Percentiles rank a stretch among this genome's conserved stretches.
Conservation (phyloP, 2,888 invertebrate species). For the Latrodectus hesperus region DNA sequence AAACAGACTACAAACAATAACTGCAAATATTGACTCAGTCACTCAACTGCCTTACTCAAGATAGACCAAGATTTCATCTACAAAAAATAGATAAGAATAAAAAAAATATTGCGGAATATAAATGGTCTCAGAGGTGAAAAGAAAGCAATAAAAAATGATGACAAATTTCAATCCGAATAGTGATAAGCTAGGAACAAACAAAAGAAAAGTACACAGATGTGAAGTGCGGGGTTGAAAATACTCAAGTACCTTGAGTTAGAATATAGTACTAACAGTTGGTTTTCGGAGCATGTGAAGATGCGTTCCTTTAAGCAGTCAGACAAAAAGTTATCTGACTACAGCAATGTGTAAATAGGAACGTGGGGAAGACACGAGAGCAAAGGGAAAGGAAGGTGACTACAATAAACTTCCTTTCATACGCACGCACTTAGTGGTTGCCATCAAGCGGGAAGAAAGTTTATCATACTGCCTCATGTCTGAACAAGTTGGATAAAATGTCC, state of each 20-base stretch:
- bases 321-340: constrained; percentile 14
- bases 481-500: constrained; percentile 17
- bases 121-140: background rate
- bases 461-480: constrained; percentile 17
- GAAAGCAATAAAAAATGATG: constrained; percentile 1
- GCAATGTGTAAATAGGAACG: constrained; percentile 33
- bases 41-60: constrained; percentile 40
- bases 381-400: background rate
- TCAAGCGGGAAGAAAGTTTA: constrained; percentile 31
- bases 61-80: constrained; percentile 34
- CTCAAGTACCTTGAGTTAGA: constrained; percentile 38
- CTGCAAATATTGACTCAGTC: constrained; percentile 55
- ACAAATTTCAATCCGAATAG: constrained; percentile 40
- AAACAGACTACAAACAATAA: constrained; percentile 41
- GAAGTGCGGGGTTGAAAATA: background rate
- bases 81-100: background rate
- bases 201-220: background rate
- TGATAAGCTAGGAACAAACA: constrained; percentile 29
- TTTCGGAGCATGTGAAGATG: constrained; percentile 40
- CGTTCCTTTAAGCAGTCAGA: background rate
- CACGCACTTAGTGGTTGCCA: constrained; percentile 11
- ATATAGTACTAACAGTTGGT: constrained; percentile 61
- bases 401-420: constrained; percentile 28
- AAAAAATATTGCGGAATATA: background rate
- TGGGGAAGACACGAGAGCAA: background rate